phyloP scores from a whole-genome alignment of 2,888 invertebrate species.

The Glyphotaelius pellucidus region DNA sequence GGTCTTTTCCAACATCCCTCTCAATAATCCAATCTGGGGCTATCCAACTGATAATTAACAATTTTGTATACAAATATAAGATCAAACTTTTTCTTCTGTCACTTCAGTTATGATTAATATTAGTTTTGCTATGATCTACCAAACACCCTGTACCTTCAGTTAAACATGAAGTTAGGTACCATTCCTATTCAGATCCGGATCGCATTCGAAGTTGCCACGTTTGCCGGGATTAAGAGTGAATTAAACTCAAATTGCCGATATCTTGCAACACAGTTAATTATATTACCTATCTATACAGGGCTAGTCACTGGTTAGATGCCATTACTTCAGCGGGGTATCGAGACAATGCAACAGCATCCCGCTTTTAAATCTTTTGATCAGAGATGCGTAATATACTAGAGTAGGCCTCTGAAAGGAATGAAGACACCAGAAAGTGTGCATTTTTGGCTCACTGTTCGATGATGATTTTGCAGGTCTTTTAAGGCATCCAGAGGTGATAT shows the following conservation, averaged over 20 bases:
- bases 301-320: neutral
- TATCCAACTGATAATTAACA: too few relatives aligned
- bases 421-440: neutral
- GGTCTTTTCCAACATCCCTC: too few relatives aligned
- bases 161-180: neutral
- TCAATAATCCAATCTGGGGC: too few relatives aligned
- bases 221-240: conserved; percentile 9
- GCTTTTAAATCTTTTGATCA: neutral
- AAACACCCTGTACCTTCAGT: neutral
- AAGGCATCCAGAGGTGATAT: too few relatives aligned
- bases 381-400: neutral
- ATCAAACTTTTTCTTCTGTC: too few relatives aligned
- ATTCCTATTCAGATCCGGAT: conserved; percentile 4
- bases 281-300: neutral
- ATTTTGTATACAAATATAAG: too few relatives aligned
- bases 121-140: neutral
- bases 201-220: neutral
- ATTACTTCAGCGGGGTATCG: conserved; percentile 8
- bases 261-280: neutral
- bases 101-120: too few relatives aligned
- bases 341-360: neutral
- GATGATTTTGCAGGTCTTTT: too few relatives aligned
- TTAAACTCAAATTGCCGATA: conserved; percentile 22
- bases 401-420: neutral
- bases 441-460: neutral